Evolutionary conservation across 2,797 vertebrate genomes (phyloP).

Genomic region (Pristis pectinata): DNA sequence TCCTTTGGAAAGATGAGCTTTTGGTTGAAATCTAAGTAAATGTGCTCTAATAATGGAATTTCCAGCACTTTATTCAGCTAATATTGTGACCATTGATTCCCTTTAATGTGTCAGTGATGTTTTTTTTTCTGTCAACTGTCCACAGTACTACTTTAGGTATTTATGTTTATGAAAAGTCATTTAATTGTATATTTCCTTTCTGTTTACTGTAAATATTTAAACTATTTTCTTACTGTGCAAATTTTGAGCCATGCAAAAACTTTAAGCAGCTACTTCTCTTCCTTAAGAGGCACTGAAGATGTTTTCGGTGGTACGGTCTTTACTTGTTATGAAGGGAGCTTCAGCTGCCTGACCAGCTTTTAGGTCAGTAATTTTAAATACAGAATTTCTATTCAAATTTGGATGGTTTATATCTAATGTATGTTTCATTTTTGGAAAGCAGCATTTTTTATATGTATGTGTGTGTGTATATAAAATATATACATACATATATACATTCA

Average conservation of each 20-base stretch:
- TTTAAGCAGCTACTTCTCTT: conserved; percentile 38
- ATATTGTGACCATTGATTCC: conserved; percentile 59
- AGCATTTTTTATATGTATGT: conserved; percentile 65
- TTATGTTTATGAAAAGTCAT: conserved; percentile 40
- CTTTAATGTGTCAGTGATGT: conserved; percentile 41
- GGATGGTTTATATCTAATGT: conserved; percentile 76
- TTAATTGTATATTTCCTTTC: conserved; percentile 42
- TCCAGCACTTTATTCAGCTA: conserved; percentile 72
- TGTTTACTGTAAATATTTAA: conserved; percentile 46
- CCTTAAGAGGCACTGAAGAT: conserved; percentile 60
- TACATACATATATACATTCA: not conserved
- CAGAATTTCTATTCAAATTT: conserved; percentile 72
- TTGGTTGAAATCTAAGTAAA: not conserved
- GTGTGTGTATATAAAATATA: not conserved
- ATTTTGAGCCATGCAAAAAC: conserved; percentile 41
- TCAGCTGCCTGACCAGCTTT: conserved; percentile 69
- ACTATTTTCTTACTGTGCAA: conserved; percentile 45
- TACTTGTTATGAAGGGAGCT: conserved; percentile 76
- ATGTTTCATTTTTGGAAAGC: conserved; percentile 75
- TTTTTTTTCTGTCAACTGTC: conserved; percentile 55
- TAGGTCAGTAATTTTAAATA: conserved; percentile 73
- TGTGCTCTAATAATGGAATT: not conserved
- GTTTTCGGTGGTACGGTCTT: conserved; percentile 73
- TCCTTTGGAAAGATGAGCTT: conserved; percentile 22
- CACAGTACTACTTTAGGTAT: conserved; percentile 43